phyloP scores from a whole-genome alignment of 2,888 invertebrate genomes.

The Drosophila phalerata region DNA sequence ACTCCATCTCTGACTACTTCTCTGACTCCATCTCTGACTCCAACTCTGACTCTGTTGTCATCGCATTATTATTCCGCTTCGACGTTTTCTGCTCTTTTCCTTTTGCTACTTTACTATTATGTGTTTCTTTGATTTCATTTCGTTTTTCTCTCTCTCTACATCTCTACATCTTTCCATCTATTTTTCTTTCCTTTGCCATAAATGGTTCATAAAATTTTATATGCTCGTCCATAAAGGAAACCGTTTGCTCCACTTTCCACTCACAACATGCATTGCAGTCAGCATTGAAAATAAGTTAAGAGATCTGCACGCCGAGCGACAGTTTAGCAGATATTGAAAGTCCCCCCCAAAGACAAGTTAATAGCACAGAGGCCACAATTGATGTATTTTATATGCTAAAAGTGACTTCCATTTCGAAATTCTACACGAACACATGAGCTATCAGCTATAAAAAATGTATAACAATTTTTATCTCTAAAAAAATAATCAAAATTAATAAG shows the following conservation, averaged over 20 bases:
- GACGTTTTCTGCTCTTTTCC: slow-evolving; percentile 66
- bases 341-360: slow-evolving; percentile 28
- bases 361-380: slow-evolving; percentile 30
- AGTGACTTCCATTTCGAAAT: slow-evolving; percentile 27
- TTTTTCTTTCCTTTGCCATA: slow-evolving; percentile 55
- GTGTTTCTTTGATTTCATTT: slow-evolving; percentile 69
- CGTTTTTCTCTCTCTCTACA: slow-evolving; percentile 15
- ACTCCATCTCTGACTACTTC: not conserved
- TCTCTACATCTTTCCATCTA: not conserved
- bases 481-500: not conserved
- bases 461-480: not conserved
- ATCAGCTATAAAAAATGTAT: not conserved
- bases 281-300: slow-evolving; percentile 53
- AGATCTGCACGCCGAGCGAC: slow-evolving; percentile 32
- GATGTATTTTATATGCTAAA: slow-evolving; percentile 32
- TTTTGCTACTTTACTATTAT: slow-evolving; percentile 70
- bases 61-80: slow-evolving; percentile 70
- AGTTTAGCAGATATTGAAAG: slow-evolving; percentile 50
- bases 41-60: slow-evolving; percentile 53
- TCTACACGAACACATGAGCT: not conserved
- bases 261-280: slow-evolving; percentile 24
- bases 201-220: slow-evolving; percentile 74
- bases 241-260: slow-evolving; percentile 69
- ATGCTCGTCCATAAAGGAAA: slow-evolving; percentile 70
- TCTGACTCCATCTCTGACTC: slow-evolving; percentile 19